Evolutionary conservation across 2,797 vertebrate genomes (phyloP), one percentile per base, ranked within the genome.

Genomic region (Microtus obscurus): DNA sequence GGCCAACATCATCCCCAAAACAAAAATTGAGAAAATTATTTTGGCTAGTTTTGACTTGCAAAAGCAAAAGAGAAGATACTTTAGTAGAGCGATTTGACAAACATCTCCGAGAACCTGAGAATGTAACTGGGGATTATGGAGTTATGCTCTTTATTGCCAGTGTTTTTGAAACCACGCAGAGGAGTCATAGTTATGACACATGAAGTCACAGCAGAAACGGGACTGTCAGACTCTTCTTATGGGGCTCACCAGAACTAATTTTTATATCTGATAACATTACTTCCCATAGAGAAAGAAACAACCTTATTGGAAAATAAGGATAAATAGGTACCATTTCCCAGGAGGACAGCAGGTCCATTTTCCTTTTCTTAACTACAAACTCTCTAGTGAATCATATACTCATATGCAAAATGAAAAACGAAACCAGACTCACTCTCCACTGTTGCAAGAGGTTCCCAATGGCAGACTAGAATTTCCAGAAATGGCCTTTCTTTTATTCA

Each of bases 41-140:
- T 89, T 96, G 97, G 69, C 96, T 94, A 80, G 86, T 65, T 45
- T 82, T 87, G 78, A 77, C 37, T 95, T 96, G 87, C 13, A 94
- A 96, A 96, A 97, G 90, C 73, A 93, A 95, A 86, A 96, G 88
- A 61, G 67, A 89, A 59, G 61, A 76, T 76, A 85, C 81, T 96
- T 96, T 97, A 67, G 79, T 27, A 94, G 48, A 86, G 63, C 29
- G 37, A 93, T 95, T 96, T 93, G 71, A 90, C 97, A 98, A 96
- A 95, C 61, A 96, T 56, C 71, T 95, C 81, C 86, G 90, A 95
- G 90, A 95, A 95, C 61, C 77, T 96, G 89, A 97, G 95, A 96
- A 71, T 13, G 53, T 97, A 93, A 90, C 65, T 77, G 81, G 82
- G 89, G 88, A 96, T 95, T 95, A 86, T 87, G 82, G 85, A 93